These are phyloP conservation scores for Darevskia nairensis DNA, from an alignment of 2,797 vertebrate genomes.

Conservation along the genomic window DNA sequence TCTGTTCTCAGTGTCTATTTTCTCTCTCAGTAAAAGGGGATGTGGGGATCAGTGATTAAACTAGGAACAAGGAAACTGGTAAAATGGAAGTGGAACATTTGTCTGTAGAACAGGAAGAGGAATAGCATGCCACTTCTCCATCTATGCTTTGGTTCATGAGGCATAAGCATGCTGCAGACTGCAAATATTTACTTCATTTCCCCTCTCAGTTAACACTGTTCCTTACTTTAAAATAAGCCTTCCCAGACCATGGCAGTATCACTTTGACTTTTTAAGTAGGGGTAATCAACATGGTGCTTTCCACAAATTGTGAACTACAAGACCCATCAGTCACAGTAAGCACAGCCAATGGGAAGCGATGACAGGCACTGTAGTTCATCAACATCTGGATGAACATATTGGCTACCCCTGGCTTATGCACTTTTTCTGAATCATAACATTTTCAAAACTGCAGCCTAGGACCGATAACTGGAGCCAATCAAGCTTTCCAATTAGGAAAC, in stretches of 20 bases:
- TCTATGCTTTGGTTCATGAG: neutral
- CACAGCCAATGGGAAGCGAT: too few species aligned
- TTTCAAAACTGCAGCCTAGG: neutral
- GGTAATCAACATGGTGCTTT: too few species aligned
- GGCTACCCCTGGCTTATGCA: too few species aligned
- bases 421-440: neutral
- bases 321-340: too few species aligned
- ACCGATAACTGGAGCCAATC: neutral
- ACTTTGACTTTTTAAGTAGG: neutral
- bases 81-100: slow-evolving; percentile 37
- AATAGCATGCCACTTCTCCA: slow-evolving; percentile 26
- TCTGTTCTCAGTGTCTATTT: neutral
- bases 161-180: neutral
- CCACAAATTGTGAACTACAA: too few species aligned
- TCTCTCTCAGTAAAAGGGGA: slow-evolving; percentile 12
- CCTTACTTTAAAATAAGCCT: accelerated
- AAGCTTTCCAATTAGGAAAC: neutral
- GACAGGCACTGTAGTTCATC: too few species aligned
- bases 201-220: accelerated
- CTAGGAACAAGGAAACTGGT: slow-evolving; percentile 39
- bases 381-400: too few species aligned
- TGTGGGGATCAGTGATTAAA: slow-evolving; percentile 30
- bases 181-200: slow-evolving; percentile 34
- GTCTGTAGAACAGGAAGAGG: slow-evolving; percentile 31
- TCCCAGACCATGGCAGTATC: neutral